phyloP scores from a whole-genome alignment of 2,113 vertebrate genomes.

The Entomyzon cyanotis region DNA sequence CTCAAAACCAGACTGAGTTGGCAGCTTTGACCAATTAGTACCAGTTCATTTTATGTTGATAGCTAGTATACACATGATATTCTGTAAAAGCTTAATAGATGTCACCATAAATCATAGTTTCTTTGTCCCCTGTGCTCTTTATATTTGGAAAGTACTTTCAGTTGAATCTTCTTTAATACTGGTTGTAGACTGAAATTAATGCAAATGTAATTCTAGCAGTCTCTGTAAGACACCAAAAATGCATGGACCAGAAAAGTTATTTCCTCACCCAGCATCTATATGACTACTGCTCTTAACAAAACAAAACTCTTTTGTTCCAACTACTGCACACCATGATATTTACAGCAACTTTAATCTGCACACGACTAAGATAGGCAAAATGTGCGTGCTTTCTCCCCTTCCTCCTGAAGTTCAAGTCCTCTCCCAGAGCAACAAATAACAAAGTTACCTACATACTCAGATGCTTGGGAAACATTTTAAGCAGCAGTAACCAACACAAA shows the following conservation, averaged over 20 bases:
- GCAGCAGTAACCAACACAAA: neutral
- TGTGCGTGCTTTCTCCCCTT: neutral
- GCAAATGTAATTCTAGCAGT: neutral
- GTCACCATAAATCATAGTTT: constrained; percentile 61
- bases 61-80: constrained; percentile 63
- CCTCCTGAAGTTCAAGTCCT: neutral
- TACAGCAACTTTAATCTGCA: neutral
- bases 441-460: neutral
- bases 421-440: neutral
- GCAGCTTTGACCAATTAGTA: constrained; percentile 72
- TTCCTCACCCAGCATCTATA: neutral
- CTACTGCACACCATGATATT: neutral
- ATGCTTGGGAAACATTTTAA: neutral
- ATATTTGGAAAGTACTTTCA: constrained; percentile 22
- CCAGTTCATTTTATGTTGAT: constrained; percentile 67
- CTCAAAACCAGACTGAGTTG: constrained; percentile 53
- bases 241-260: neutral
- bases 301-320: neutral
- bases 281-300: neutral
- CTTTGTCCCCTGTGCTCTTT: constrained; percentile 28
- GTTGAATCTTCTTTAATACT: constrained; percentile 43
- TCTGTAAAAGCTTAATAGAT: constrained; percentile 67
- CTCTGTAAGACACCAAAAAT: neutral
- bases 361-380: neutral
- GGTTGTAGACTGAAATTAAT: neutral